Percentiles rank a stretch among this genome's conserved stretches.
Conservation (phyloP, 2,797 vertebrate species). For the Ptychobarbus kaznakovi region DNA sequence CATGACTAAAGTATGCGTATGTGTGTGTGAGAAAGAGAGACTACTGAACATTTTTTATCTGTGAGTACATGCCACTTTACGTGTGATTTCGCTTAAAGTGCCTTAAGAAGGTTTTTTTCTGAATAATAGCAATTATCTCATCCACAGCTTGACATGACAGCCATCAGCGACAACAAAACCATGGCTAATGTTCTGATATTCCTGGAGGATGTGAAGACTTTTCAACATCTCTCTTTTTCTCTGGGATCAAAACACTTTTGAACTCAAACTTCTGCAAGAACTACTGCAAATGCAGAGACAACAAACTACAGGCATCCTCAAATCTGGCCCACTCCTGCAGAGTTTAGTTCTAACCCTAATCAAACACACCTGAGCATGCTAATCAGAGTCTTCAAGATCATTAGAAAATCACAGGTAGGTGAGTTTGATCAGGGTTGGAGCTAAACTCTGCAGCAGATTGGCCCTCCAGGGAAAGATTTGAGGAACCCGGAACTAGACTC, state of each 20-base stretch:
- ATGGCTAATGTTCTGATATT: slow-evolving; percentile 23
- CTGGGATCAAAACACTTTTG: not conserved
- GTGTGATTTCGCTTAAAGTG: not conserved
- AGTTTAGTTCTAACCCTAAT: no score
- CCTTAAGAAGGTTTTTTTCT: not conserved
- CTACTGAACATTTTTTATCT: slow-evolving; percentile 3
- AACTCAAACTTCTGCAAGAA: slow-evolving; percentile 12
- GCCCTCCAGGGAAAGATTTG: no score
- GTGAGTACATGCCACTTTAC: not conserved
- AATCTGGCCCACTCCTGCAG: no score
- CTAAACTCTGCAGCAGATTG: no score
- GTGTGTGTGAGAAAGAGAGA: not conserved
- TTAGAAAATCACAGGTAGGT: no score
- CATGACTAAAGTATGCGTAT: not conserved
- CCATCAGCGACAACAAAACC: slow-evolving; percentile 12
- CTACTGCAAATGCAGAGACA: not conserved
- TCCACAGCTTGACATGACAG: slow-evolving; percentile 30
- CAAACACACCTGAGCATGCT: no score
- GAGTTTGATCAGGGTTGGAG: no score
- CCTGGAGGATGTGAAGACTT: slow-evolving; percentile 11
- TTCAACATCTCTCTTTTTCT: slow-evolving; percentile 26
- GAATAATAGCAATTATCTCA: slow-evolving; percentile 25
- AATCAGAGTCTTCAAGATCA: no score
- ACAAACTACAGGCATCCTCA: not conserved
- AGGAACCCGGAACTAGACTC: no score